phyloP scores from a whole-genome alignment of 2,888 invertebrate species.

The Carpatolechia fugitivella region DNA sequence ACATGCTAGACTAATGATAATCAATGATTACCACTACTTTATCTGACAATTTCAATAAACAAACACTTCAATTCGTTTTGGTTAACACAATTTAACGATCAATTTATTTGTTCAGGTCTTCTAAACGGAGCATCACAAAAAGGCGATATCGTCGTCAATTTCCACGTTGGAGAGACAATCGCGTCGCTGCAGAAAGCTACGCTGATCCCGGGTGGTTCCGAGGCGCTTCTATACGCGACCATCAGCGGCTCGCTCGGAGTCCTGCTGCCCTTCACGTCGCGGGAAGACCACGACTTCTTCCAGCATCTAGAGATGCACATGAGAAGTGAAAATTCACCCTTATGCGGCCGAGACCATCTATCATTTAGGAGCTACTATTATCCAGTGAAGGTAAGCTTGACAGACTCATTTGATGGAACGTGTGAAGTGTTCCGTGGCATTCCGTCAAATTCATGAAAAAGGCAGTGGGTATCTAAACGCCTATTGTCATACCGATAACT shows the following conservation, averaged over 20 bases:
- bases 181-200: slow-evolving; percentile 98
- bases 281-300: slow-evolving; percentile 99
- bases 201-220: slow-evolving; percentile 97
- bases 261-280: slow-evolving; percentile 94
- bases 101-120: slow-evolving; percentile 85
- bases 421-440: no score
- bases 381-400: slow-evolving; percentile 89
- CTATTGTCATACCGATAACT: no score
- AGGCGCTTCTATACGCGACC: slow-evolving; percentile 97
- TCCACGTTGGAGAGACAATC: slow-evolving; percentile 97
- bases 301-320: slow-evolving; percentile 99
- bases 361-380: slow-evolving; percentile 98
- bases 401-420: no score
- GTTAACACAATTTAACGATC: background rate
- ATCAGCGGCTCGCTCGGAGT: slow-evolving; percentile 96
- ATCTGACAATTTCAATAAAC: slow-evolving; percentile 41
- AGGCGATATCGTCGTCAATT: slow-evolving; percentile 94
- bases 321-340: slow-evolving; percentile 96
- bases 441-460: no score
- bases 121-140: slow-evolving; percentile 99
- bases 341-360: slow-evolving; percentile 98
- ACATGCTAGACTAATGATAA: slow-evolving; percentile 80
- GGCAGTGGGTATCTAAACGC: no score
- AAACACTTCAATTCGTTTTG: background rate
- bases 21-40: slow-evolving; percentile 55